Base-by-base conservation (phyloP, 2,797 vertebrate species). In the Muraenolepis orangiensis region DNA sequence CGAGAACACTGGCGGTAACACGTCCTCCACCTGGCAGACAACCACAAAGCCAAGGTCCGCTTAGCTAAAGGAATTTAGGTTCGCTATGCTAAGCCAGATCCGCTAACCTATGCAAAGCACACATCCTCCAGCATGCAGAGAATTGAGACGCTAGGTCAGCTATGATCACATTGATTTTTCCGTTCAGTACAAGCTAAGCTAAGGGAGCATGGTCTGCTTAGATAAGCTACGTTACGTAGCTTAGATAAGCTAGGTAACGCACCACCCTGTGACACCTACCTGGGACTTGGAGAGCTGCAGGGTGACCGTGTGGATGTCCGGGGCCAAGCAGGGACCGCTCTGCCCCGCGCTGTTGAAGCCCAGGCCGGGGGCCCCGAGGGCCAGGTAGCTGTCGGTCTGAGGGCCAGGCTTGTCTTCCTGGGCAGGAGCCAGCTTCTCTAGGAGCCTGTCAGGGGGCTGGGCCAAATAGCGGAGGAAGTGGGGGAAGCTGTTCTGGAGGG, bases 261-360 rank as follows among this genome's bases (percentile, higher is more conserved):
- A 8, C 12, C 3, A 31, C 8, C 11, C 68, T 6, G 10, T 14
- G 32, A 64, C 61, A 72, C 88, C 88, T 71, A 98, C 97, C 95
- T 98, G 97, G 4, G 97, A 98, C 90, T 96, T 97, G 26, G 96
- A 98, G 18, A 98, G 94, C 89, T 98, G 97, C 61, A 97, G 95
- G 0, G 96, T 98, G 46, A 98, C 97, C 11, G 94, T 94, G 75
- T 95, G 95, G 81, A 98, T 97, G 71, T 98, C 97, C 0, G 95
- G 92, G 30, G 93, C 89, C 0, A 90, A 87, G 3, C 93, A 87
- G 11, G 89, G 87, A 42, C 84, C 88, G 57, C 91, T 90, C 74
- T 91, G 91, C 26, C 91, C 93, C 0, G 92, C 90, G 61, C 92
- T 91, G 34, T 91, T 93, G 87, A 91, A 91, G 16, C 78, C 76